Base-by-base conservation (phyloP, 92 coral and sea anemone species). In the Pocillopora meandrina region DNA sequence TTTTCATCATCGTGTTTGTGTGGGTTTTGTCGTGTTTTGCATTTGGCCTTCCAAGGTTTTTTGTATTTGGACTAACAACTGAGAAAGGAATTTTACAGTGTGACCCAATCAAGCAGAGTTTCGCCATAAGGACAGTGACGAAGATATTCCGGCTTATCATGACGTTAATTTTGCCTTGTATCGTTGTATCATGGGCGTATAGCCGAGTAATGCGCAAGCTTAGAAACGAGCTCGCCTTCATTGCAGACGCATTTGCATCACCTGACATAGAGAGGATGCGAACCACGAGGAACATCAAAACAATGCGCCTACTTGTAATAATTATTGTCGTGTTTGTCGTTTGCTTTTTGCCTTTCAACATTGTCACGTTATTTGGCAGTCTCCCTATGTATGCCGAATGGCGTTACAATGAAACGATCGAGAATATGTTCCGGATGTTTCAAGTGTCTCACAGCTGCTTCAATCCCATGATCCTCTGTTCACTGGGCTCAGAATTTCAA, bases 381-480 rank as follows among this genome's bases (percentile, higher is more conserved):
- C 73, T 68, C 13, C 16, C 73, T 68, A 7, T 19, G 9, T 68
- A 33, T 68, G 52, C 33, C 5, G 49, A 68, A 68, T 78, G 71
- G 71, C 61, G 2, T 3, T 78, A 78, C 82, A 78, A 78, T 65
- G 82, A 78, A 52, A 5, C 72, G 13, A 14, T 78, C 1, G 82
- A 78, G 21, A 78, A 60, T 49, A 36, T 78, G 11, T 42, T 21
- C 82, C 82, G 82, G 82, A 78, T 78, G 82, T 78, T 64, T 31
- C 82, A 78, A 65, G 82, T 78, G 59, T 18, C 61, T 23, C 59
- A 78, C 42, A 78, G 82, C 82, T 78, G 72, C 20, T 11, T 78
- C 13, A 78, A 78, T 78, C 82, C 82, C 82, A 65, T 78, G 34
- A 64, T 78, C 72, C 82, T 78, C 36, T 78, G 82, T n/a, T 55